Conservation (phyloP, 2,113 vertebrate genomes). For the Pyxicephalus adspersus region DNA sequence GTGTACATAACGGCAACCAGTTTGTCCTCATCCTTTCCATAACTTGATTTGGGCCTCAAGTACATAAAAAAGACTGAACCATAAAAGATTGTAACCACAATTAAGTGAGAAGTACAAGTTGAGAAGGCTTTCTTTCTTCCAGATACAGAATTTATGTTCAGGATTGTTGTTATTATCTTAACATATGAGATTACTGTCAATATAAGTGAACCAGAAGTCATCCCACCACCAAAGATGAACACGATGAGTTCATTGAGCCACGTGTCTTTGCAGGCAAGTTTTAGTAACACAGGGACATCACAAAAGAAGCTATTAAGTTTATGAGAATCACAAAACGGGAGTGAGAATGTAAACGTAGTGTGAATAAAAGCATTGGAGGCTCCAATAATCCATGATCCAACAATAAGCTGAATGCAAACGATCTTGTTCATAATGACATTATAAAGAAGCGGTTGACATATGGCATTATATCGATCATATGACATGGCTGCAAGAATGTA, state of each 20-base stretch:
- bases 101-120: conserved; percentile 46
- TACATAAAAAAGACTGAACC: conserved; percentile 48
- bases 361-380: conserved; percentile 22
- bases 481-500: conserved; percentile 43
- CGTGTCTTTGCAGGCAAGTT: conserved; percentile 28
- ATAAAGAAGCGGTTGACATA: conserved; percentile 43
- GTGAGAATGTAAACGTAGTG: conserved; percentile 5
- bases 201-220: not conserved
- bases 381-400: conserved; percentile 3
- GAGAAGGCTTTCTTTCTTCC: conserved; percentile 49
- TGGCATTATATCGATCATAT: conserved; percentile 45
- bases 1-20: conserved; percentile 15
- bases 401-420: conserved; percentile 22
- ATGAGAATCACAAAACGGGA: conserved; percentile 21
- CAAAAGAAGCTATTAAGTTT: conserved; percentile 44
- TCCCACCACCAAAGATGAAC: conserved; percentile 16
- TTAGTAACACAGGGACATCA: conserved; percentile 36
- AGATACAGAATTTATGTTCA: conserved; percentile 1
- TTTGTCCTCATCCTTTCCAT: conserved; percentile 25
- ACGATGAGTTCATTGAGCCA: conserved; percentile 28
- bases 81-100: conserved; percentile 35
- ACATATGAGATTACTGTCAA: conserved; percentile 25
- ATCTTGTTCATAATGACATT: conserved; percentile 23
- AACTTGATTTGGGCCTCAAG: conserved; percentile 39
- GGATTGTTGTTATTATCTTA: conserved; percentile 28